Percentiles rank a stretch among this genome's conserved stretches.
Evolutionary conservation across 30 jellyfish, hydroid and myxozoan genomes (phyloP).

Genomic region (Rhopilema esculentum): DNA sequence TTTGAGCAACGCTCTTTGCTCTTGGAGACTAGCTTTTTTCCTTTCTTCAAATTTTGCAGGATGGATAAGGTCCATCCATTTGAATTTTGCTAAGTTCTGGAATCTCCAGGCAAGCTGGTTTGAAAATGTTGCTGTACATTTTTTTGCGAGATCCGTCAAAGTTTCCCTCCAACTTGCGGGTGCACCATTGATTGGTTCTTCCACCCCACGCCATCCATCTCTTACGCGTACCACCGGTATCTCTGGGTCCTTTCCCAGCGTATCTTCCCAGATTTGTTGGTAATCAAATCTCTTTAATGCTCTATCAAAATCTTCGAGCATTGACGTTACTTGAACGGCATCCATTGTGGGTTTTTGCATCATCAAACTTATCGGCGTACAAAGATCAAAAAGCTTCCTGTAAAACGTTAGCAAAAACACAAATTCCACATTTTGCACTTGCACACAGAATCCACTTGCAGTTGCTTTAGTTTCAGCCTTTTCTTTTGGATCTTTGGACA

Average conservation of each 20-base stretch:
- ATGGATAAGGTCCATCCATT: conserved; percentile 19
- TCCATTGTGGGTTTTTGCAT: conserved; percentile 8
- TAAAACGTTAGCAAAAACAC: conserved; percentile 13
- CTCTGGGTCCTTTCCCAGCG: conserved; percentile 10
- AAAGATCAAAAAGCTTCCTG: conserved; percentile 24
- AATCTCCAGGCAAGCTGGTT: conserved; percentile 29
- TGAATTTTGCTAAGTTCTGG: conserved; percentile 1
- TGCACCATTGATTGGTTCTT: conserved; percentile 11
- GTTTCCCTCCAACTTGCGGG: conserved; percentile 1
- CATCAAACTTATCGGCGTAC: conserved; percentile 3
- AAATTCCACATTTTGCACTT: conserved; percentile 29
- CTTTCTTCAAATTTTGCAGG: background rate
- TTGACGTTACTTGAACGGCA: conserved; percentile 25
- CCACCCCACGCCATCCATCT: conserved; percentile 25
- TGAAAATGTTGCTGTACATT: conserved; percentile 7
- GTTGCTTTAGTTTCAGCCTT: conserved; percentile 21
- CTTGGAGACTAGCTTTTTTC: background rate
- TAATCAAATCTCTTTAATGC: background rate
- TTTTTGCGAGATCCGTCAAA: conserved; percentile 17
- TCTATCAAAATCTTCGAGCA: conserved; percentile 12
- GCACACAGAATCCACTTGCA: conserved; percentile 3
- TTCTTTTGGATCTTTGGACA: background rate
- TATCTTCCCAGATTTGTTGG: conserved; percentile 19
- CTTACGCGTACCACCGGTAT: conserved; percentile 22
- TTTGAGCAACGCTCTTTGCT: background rate